Evolutionary conservation across 2,888 invertebrate genomes (phyloP).

Genomic region (Osedax fenrisi): DNA sequence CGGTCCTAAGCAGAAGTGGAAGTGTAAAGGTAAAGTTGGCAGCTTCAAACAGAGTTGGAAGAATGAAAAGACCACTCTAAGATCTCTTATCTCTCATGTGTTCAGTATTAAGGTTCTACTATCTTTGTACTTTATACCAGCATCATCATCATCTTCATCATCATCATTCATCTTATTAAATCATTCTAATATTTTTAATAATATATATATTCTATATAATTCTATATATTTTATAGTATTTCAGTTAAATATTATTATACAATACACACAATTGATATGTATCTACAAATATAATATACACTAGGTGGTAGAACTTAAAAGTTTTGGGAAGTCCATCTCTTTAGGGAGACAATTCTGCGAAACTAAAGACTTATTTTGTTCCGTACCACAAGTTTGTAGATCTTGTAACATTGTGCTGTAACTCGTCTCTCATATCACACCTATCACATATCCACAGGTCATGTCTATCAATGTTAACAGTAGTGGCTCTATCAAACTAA

Average conservation of each 20-base stretch:
- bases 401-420: too few species aligned
- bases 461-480: conserved; percentile 57
- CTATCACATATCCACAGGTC: conserved; percentile 52
- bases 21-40: conserved; percentile 53
- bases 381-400: conserved; percentile 48
- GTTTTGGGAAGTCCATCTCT: conserved; percentile 39
- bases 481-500: conserved; percentile 56
- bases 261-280: too few species aligned
- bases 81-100: conserved; percentile 52
- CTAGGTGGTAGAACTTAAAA: conserved; percentile 6
- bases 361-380: conserved; percentile 55
- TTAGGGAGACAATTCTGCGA: conserved; percentile 55
- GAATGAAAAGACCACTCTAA: conserved; percentile 46
- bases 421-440: too few species aligned
- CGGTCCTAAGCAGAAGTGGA: conserved; percentile 55
- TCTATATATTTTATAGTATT: too few species aligned
- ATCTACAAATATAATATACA: too few species aligned
- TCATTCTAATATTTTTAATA: too few species aligned
- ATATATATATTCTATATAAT: too few species aligned
- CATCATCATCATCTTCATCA: too few species aligned
- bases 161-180: too few species aligned
- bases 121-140: too few species aligned
- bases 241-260: too few species aligned
- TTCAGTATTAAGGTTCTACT: conserved; percentile 55
- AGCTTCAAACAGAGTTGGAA: conserved; percentile 55